Evolutionary conservation across 2,888 invertebrate genomes (phyloP).

Genomic region (Chymomyza amoena): DNA sequence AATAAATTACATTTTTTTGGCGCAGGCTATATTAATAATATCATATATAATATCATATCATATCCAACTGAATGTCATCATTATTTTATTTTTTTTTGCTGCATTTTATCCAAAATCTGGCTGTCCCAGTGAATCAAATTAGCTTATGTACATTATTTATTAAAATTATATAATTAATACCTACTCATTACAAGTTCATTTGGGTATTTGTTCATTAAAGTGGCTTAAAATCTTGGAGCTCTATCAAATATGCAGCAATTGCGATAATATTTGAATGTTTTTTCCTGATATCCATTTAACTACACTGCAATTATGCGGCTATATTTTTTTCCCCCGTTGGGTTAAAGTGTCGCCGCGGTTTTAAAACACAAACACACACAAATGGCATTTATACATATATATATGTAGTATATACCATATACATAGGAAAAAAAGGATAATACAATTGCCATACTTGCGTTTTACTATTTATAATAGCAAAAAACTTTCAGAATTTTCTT

Average conservation of each 20-base stretch:
- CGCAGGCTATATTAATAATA: too few species aligned
- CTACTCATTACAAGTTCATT: not conserved
- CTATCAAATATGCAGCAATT: not conserved
- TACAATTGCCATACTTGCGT: conserved; percentile 49
- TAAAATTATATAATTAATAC: too few species aligned
- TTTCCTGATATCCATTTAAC: not conserved
- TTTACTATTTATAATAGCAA: not conserved
- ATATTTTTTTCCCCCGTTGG: not conserved
- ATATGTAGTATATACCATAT: not conserved
- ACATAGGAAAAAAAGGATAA: conserved; percentile 30
- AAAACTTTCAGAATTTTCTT: conserved; percentile 17
- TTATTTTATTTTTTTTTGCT: too few species aligned
- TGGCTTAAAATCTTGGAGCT: not conserved
- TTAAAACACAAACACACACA: not conserved
- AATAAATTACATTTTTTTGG: too few species aligned
- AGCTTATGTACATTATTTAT: too few species aligned
- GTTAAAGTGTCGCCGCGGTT: not conserved
- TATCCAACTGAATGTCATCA: too few species aligned
- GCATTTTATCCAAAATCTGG: too few species aligned
- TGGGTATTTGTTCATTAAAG: not conserved
- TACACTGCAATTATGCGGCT: not conserved
- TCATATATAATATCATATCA: too few species aligned
- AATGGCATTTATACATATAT: not conserved
- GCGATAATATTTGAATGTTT: not conserved
- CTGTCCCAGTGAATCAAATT: too few species aligned